A percentile compares a stretch with the other conserved stretches of the same genome.
phyloP scores from a whole-genome alignment of 2,888 invertebrate species.

The Parasteatoda lunata region DNA sequence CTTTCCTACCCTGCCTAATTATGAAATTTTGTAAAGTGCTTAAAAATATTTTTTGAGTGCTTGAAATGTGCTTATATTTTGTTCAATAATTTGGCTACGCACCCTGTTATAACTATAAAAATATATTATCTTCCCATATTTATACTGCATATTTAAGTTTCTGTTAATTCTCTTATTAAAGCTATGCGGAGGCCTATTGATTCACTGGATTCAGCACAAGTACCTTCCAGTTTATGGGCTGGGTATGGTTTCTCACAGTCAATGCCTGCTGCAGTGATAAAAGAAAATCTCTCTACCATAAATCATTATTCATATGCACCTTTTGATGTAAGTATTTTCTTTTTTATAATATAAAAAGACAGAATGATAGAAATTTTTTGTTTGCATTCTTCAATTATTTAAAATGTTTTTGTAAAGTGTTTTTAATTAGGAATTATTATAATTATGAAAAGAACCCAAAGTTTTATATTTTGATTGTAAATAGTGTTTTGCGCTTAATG shows the following conservation, averaged over 20 bases:
- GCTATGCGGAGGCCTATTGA: slow-evolving; percentile 58
- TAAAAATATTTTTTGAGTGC: too few species aligned
- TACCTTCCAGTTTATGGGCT: slow-evolving; percentile 54
- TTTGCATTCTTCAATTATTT: background rate
- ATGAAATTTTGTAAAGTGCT: too few species aligned
- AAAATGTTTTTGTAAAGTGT: background rate
- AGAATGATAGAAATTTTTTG: too few species aligned
- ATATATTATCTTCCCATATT: too few species aligned
- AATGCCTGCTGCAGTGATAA: slow-evolving; percentile 42
- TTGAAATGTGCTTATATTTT: too few species aligned
- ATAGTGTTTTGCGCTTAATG: background rate
- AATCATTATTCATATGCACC: slow-evolving; percentile 29
- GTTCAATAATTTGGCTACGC: too few species aligned
- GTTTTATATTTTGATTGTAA: too few species aligned
- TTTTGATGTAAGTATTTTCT: slow-evolving; percentile 22
- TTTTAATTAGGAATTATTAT: background rate
- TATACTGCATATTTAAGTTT: background rate
- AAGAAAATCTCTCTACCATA: slow-evolving; percentile 15
- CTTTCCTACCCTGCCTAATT: too few species aligned
- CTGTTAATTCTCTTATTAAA: background rate
- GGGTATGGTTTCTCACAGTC: slow-evolving; percentile 60
- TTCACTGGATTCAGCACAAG: slow-evolving; percentile 49
- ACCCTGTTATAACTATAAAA: too few species aligned
- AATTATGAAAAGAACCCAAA: too few species aligned
- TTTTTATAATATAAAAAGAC: too few species aligned